Conservation (phyloP, 2,888 invertebrate genomes). For the Lasius platythorax region DNA sequence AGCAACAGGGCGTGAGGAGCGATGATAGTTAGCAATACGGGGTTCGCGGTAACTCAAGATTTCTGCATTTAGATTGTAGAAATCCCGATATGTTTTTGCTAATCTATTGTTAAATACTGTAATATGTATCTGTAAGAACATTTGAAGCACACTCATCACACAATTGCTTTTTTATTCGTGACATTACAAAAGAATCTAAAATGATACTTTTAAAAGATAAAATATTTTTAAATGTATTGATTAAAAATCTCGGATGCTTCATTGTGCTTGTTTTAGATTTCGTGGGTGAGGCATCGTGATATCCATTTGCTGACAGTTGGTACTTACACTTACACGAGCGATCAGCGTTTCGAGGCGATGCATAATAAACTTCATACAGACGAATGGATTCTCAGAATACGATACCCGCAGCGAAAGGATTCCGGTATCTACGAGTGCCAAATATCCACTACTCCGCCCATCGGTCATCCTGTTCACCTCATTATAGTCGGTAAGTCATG, state of each 20-base stretch:
- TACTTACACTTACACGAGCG: constrained; percentile 92
- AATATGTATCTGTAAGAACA: background rate
- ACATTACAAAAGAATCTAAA: background rate
- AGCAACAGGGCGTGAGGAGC: constrained; percentile 73
- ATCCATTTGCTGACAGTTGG: constrained; percentile 92
- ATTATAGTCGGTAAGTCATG: constrained; percentile 93
- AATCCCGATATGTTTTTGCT: constrained; percentile 12
- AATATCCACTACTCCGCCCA: constrained; percentile 95
- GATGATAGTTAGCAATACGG: constrained; percentile 65
- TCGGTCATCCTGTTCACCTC: constrained; percentile 93
- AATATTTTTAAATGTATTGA: background rate
- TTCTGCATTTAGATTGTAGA: constrained; percentile 43
- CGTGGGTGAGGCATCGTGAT: constrained; percentile 92
- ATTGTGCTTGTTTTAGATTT: constrained; percentile 87
- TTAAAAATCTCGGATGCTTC: background rate
- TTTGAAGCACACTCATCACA: background rate
- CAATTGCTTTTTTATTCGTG: background rate
- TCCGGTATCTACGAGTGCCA: constrained; percentile 95
- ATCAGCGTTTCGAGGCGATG: constrained; percentile 94
- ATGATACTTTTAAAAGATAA: constrained; percentile 1
- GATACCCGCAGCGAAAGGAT: constrained; percentile 91
- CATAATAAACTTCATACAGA: constrained; percentile 93
- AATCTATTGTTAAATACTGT: background rate
- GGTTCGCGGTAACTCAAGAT: constrained; percentile 40
- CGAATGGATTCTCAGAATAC: constrained; percentile 93